Base-by-base conservation (phyloP, 2,113 vertebrate species). In the Azemiops feae region DNA sequence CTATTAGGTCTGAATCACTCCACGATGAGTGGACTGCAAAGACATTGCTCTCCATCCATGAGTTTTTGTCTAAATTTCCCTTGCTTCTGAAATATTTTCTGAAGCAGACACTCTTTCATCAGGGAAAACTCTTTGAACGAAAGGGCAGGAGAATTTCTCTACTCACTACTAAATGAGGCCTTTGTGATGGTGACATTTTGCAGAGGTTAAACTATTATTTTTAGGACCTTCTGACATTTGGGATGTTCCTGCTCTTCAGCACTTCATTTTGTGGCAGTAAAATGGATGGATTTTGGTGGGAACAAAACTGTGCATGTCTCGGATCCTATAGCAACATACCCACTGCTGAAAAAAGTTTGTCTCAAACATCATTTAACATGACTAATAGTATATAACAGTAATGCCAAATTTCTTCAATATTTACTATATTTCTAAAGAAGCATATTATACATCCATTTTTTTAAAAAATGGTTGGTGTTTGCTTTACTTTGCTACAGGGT, bases 221-320 rank as follows among this genome's bases (percentile, higher is more conserved):
- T 25, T 22, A 58, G 88, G 1, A 57, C n/a, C 89, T 5, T 93
- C 94, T 94, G 25, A 34, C 52, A 34, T 92, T 93, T 58, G 9
- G 92, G 94, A 39, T 20, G 5, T 74, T 34, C 5, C 69, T 74
- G 69, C 69, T 39, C 2, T 74, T 69, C 23, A 53, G 25, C 16
- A 69, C 8, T 16, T 39, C 18, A 39, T 69, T 53, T 47, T 52
- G 39, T 3, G 45, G 43, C 45, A 30, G 57, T 39, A 27, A 92
- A 88, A 16, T 16, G 39, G 3, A 43, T 91, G 53, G 34, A 16
- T 74, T 53, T 47, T 20, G 25, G 25, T 39, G 47, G 7, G 22
- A 5, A 53, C 22, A 25, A 60, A 55, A 52, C 16, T 64, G 45
- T 52, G 47, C 6, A 22, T 85, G 22, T 54, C 34, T 25, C 23